Base-by-base conservation (phyloP, 2,888 invertebrate species). In the Pogonocherus hispidulus region DNA sequence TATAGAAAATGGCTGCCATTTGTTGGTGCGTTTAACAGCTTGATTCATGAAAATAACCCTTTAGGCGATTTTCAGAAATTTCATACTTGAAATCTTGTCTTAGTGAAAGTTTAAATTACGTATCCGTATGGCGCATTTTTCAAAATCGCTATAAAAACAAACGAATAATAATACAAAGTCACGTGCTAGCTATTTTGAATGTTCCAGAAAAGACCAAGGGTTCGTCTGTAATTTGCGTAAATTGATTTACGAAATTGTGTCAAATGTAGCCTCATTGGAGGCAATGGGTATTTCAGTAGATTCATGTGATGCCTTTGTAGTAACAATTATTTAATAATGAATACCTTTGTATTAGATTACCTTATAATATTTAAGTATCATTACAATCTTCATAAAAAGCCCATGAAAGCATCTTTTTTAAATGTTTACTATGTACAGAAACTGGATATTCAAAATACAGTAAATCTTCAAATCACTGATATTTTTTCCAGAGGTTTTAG, bases 401-500 rank as follows among this genome's bases (percentile, higher is more conserved):
- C 46, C 14, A 59, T 59, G 18, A 16, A 46, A 47, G 46, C 59
- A 3, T 59, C 46, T 1, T 9, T 16, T 6, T 18, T 59, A 47
- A 14, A 37, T 55, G 16, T 35, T 55, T 55, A n/a, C n/a, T 32
- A 27, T 20, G 55, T 55, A 16, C 16, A 32, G 16, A 55, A 55
- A 14, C 55, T 55, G 5, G 18, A 16, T 20, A 19, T 20, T 9
- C 16, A 35, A 4, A 55, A 55, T 37, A 35, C 19, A 3, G 32
- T 55, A 3, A 55, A 32, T 37, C 32, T 32, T 37, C 32, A 55
- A 20, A 20, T 55, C 6, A 16, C 9, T 35, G 55, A 55, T 22
- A 55, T 55, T 19, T 55, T 55, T 32, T 35, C 11, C 55, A 55
- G 14, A 20, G 16, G 55, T 16, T 9, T 27, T 19, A 35, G 32